Conservation (phyloP, 2,888 invertebrate species). For the Pandemis cinnamomeana region DNA sequence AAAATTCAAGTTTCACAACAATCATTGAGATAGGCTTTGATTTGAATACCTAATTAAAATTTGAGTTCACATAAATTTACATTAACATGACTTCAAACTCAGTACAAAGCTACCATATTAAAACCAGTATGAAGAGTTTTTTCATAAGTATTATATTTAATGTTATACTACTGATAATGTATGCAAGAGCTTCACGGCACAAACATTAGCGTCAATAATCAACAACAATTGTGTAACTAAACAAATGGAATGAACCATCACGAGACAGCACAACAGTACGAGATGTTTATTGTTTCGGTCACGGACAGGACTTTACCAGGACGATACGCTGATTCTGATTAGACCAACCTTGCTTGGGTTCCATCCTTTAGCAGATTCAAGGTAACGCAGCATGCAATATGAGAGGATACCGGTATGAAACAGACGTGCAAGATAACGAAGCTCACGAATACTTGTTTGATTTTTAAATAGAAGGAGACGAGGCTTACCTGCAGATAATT, state of each 20-base stretch:
- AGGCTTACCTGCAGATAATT: conserved; percentile 32
- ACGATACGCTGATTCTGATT: conserved; percentile 50
- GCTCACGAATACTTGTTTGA: conserved; percentile 44
- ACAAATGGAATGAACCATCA: conserved; percentile 36
- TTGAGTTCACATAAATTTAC: neutral
- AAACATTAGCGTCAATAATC: conserved; percentile 31
- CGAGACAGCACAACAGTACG: conserved; percentile 33
- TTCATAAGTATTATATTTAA: neutral
- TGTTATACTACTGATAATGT: conserved; percentile 2
- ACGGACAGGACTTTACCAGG: conserved; percentile 37
- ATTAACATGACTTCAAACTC: neutral
- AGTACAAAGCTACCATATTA: neutral
- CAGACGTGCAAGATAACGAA: conserved; percentile 62
- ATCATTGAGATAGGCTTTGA: neutral
- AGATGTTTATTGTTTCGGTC: conserved; percentile 36
- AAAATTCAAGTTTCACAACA: neutral
- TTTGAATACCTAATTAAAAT: neutral
- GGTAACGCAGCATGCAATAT: conserved; percentile 82
- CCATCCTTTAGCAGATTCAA: conserved; percentile 72
- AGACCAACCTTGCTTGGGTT: conserved; percentile 81
- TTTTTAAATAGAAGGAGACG: conserved; percentile 28
- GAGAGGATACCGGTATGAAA: conserved; percentile 62
- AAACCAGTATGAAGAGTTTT: neutral
- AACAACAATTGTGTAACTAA: conserved; percentile 32
- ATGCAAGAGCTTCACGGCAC: conserved; percentile 17